Evolutionary conservation across 2,113 vertebrate genomes (phyloP).

Genomic region (Dromiciops gliroides): DNA sequence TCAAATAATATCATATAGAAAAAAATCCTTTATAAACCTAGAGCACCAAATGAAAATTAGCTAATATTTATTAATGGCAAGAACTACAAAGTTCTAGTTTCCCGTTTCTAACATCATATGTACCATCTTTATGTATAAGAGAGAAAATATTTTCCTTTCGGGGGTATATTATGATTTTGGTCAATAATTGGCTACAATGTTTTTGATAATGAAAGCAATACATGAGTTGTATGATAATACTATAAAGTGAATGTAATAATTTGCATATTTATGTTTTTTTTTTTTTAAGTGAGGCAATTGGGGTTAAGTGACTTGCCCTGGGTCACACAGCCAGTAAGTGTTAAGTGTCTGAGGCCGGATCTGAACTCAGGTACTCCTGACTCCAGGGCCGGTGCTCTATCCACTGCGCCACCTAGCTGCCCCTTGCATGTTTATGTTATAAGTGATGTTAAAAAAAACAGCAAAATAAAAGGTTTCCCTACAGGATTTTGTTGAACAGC

Average conservation of each 20-base stretch:
- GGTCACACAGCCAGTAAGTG: too few species aligned
- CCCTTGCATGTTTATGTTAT: background rate
- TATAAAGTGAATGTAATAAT: constrained; percentile 32
- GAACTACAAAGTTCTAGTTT: constrained; percentile 21
- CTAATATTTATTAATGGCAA: background rate
- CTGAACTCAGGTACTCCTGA: too few species aligned
- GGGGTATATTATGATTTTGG: background rate
- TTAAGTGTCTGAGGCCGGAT: too few species aligned
- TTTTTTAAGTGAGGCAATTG: too few species aligned
- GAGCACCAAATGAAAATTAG: background rate
- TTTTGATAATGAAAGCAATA: constrained; percentile 54
- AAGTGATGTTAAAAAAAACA: constrained; percentile 15
- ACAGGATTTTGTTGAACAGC: constrained; percentile 51
- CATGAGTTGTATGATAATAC: constrained; percentile 43
- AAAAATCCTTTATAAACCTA: background rate
- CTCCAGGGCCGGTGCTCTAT: too few species aligned
- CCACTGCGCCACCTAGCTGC: too few species aligned
- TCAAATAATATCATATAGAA: background rate
- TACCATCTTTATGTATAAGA: constrained; percentile 21
- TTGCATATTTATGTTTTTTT: background rate
- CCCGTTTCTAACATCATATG: background rate
- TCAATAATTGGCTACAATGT: constrained; percentile 25
- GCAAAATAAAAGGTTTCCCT: constrained; percentile 56
- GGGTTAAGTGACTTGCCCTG: too few species aligned
- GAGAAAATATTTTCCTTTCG: background rate